These are phyloP conservation scores for Enteromius thamalakanensis DNA, from an alignment of 2,797 vertebrate species.

Conservation along the genomic window DNA sequence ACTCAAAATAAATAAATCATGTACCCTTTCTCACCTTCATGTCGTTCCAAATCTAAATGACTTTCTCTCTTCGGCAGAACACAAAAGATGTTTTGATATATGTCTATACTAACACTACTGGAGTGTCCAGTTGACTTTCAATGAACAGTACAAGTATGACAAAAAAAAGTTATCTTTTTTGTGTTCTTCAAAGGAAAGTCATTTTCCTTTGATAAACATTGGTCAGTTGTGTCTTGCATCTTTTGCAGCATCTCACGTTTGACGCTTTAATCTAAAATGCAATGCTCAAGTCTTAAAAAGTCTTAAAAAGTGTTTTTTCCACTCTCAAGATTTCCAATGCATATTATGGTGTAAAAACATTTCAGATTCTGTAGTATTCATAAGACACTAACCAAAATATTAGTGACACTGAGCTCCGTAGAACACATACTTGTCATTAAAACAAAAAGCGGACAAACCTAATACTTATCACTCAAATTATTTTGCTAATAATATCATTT, in stretches of 20 bases:
- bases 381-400: neutral
- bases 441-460: neutral
- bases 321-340: neutral
- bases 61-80: neutral
- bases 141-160: neutral
- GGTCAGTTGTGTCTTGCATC: neutral
- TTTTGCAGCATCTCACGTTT: neutral
- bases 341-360: neutral
- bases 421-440: neutral
- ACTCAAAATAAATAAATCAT: neutral
- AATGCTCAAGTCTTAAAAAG: neutral
- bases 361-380: neutral
- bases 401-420: neutral
- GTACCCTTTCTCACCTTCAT: constrained; percentile 1
- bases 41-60: neutral
- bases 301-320: neutral
- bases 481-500: neutral
- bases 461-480: constrained; percentile 1
- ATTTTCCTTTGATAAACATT: neutral
- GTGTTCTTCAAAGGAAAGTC: neutral
- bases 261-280: neutral
- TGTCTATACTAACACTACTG: neutral
- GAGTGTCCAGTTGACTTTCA: neutral
- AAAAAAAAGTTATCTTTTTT: neutral
- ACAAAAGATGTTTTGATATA: neutral